Conservation (phyloP, 1,140 invertebrate species). For the Paralvinella palmiformis region DNA sequence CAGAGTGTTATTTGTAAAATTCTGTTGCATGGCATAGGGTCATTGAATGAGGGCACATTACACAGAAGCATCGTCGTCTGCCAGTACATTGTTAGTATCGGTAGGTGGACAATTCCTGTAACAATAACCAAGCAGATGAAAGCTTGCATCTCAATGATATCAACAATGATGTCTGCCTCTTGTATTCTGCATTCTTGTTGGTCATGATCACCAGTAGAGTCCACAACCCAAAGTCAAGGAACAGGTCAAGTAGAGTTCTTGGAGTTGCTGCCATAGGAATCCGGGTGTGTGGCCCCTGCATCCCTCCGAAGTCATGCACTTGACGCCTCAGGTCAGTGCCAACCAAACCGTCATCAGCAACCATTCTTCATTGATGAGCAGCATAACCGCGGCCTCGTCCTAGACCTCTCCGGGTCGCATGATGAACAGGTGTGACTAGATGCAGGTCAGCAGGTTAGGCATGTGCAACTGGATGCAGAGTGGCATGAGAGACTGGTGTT, state of each 20-base stretch:
- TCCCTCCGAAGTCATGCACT: not conserved
- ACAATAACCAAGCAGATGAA: not conserved
- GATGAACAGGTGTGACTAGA: no score
- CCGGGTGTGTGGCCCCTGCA: not conserved
- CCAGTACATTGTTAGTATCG: constrained; percentile 4
- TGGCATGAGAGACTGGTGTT: no score
- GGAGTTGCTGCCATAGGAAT: not conserved
- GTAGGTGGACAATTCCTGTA: not conserved
- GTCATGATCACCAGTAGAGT: not conserved
- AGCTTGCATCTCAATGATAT: not conserved
- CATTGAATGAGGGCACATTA: constrained; percentile 3
- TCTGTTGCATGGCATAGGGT: not conserved
- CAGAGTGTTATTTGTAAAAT: not conserved
- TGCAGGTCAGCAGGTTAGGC: no score
- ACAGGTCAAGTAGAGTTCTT: not conserved
- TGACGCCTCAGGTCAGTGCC: no score
- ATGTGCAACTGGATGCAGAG: no score
- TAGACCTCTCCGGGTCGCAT: no score
- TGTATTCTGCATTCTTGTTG: not conserved
- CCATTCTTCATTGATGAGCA: no score
- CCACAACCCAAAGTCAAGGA: not conserved
- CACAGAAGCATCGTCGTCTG: not conserved
- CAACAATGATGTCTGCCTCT: not conserved
- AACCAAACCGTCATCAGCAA: no score
- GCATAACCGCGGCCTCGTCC: no score